Conservation (phyloP, 1,140 invertebrate species). For the Lordiphosa mommai region DNA sequence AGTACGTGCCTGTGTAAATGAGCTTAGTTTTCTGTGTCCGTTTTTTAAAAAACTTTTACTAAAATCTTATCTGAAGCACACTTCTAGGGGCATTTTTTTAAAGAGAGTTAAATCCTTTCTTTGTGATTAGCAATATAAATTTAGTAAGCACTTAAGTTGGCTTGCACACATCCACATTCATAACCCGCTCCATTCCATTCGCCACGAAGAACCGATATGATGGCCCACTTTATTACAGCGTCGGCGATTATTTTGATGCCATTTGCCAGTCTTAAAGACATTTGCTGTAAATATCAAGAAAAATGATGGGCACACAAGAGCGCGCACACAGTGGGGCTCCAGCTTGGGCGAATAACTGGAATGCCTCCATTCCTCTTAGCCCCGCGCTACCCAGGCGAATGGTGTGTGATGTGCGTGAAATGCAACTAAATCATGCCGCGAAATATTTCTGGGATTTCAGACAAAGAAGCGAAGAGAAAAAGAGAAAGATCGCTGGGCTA, state of each 20-base stretch:
- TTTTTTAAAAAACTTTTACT: too few species aligned
- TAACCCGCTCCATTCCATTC: not conserved
- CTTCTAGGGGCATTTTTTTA: too few species aligned
- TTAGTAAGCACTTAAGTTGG: constrained; percentile 13
- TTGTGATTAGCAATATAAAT: too few species aligned
- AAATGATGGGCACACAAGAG: constrained; percentile 41
- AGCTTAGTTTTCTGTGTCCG: too few species aligned
- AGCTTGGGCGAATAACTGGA: not conserved
- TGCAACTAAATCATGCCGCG: constrained; percentile 74
- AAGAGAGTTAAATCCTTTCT: too few species aligned
- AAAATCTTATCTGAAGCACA: too few species aligned
- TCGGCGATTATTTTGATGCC: constrained; percentile 57
- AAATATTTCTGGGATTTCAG: constrained; percentile 71
- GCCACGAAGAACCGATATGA: constrained; percentile 2
- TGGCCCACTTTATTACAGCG: constrained; percentile 15
- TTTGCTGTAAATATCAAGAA: constrained; percentile 60
- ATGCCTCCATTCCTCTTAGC: not conserved
- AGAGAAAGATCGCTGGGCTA: constrained; percentile 19
- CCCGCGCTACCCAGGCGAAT: not conserved
- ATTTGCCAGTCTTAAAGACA: constrained; percentile 40
- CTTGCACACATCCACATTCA: not conserved
- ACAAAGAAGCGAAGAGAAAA: constrained; percentile 27
- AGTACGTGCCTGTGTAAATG: too few species aligned
- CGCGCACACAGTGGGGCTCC: constrained; percentile 17
- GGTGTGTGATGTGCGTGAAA: constrained; percentile 71